phyloP scores from a whole-genome alignment of 1,140 invertebrate genomes.

The Macrobrachium nipponense region DNA sequence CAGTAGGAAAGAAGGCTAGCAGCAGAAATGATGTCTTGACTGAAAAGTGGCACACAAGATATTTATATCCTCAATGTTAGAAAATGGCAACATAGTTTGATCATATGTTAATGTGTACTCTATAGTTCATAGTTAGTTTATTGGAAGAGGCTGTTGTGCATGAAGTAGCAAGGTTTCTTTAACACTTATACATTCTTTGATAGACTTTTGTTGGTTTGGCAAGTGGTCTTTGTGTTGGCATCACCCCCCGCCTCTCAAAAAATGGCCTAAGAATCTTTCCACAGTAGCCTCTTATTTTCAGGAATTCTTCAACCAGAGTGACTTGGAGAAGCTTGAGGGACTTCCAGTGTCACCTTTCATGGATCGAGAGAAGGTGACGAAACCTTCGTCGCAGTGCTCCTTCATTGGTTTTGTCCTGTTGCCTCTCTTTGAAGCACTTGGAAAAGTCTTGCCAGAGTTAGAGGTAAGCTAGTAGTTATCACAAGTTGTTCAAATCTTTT shows the following conservation, averaged over 20 bases:
- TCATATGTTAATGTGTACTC: no score
- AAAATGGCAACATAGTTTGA: no score
- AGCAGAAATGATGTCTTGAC: no score
- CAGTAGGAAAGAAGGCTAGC: no score
- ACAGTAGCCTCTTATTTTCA: constrained; percentile 71
- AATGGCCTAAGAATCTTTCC: neutral
- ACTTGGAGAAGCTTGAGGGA: constrained; percentile 85
- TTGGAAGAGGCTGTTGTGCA: no score
- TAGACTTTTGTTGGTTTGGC: no score
- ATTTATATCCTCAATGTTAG: no score
- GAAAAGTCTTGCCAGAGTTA: constrained; percentile 78
- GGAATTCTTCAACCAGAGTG: constrained; percentile 86
- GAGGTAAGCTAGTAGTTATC: constrained; percentile 70
- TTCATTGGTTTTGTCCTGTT: constrained; percentile 87
- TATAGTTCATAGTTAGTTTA: no score
- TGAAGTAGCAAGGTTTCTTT: no score
- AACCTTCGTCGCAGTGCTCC: constrained; percentile 85
- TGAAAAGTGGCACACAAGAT: no score
- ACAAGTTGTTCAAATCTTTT: neutral
- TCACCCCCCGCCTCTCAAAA: neutral
- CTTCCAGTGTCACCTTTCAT: constrained; percentile 89
- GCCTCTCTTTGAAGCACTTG: constrained; percentile 82
- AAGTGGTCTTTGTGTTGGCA: neutral
- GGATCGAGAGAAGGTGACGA: constrained; percentile 90
- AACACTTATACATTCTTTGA: no score